phyloP scores from a whole-genome alignment of 2,113 vertebrate genomes.

The Anhinga anhinga region DNA sequence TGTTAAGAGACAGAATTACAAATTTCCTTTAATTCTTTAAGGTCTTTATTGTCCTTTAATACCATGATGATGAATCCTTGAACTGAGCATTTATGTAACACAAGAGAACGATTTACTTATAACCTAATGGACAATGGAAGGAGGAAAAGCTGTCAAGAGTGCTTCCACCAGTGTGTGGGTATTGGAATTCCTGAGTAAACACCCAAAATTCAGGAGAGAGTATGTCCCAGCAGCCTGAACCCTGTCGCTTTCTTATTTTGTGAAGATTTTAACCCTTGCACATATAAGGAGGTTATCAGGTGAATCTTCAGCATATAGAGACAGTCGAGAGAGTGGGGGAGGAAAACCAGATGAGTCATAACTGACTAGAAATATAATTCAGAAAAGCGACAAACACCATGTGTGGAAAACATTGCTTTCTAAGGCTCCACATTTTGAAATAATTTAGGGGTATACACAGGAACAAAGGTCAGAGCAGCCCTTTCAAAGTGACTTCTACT shows the following conservation, averaged over 20 bases:
- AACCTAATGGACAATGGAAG: rapidly evolving
- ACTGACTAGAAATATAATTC: neutral
- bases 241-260: rapidly evolving
- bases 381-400: rapidly evolving
- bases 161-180: rapidly evolving
- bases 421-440: neutral
- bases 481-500: neutral
- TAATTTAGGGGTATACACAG: rapidly evolving
- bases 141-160: neutral
- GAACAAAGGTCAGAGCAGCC: neutral
- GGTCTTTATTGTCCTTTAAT: neutral
- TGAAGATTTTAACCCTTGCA: neutral
- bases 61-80: rapidly evolving
- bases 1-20: rapidly evolving
- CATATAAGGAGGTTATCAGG: neutral
- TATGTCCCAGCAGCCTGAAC: neutral
- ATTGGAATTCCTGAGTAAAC: neutral
- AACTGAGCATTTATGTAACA: rapidly evolving
- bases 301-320: neutral
- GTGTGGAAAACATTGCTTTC: rapidly evolving
- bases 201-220: rapidly evolving
- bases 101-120: rapidly evolving
- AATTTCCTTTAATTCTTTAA: neutral
- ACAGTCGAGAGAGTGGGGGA: rapidly evolving
- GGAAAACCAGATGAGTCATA: neutral